Evolutionary conservation across 1,140 invertebrate genomes (phyloP), one percentile per base, ranked within the genome.

Genomic region (Drosophila kanapiae): DNA sequence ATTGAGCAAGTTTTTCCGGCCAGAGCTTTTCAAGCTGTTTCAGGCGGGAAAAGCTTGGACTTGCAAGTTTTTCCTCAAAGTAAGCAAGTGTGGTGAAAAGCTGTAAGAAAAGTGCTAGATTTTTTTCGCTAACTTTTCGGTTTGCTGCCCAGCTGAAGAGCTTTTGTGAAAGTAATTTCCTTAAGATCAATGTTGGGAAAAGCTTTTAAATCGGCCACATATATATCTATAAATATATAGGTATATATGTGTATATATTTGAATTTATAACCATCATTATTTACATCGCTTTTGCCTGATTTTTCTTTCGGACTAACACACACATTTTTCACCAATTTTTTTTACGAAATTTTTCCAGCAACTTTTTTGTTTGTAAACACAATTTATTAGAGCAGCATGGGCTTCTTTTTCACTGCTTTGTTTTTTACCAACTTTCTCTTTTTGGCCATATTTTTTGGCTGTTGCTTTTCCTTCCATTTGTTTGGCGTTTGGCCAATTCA

Each of bases 71-170:
- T 33, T 9, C 14, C 31, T 49, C 7, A n/a, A 49, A 51, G 16
- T n/a, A 13, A 13, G 9, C 2, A 8, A 16, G 2, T 42, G 37
- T 58, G 65, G 65, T 59, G 53, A 71, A 72, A 72, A 72, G 42
- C 18, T 51, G 1, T n/a, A 14, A 2, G 18, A 7, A 51, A 51
- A 61, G 6, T 43, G 13, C 7, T 10, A 3, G 14, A 4, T 7
- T 3, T 45, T 45, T 54, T 70, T 23, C 5, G 48, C 10, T 27
- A 70, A 33, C 62, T 54, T 56, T 68, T 29, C 11, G 67, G 67
- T 70, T 68, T 53, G 47, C 11, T 18, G 6, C 37, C 3, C 14
- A 11, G 62, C 62, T 70, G 29, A 7, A 31, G 6, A 68, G 61
- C 47, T 70, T 67, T 29, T n/a, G 13, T 2, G 7, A 11, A 10